phyloP scores from a whole-genome alignment of 2,113 vertebrate species.

The Heterochromis multidens region DNA sequence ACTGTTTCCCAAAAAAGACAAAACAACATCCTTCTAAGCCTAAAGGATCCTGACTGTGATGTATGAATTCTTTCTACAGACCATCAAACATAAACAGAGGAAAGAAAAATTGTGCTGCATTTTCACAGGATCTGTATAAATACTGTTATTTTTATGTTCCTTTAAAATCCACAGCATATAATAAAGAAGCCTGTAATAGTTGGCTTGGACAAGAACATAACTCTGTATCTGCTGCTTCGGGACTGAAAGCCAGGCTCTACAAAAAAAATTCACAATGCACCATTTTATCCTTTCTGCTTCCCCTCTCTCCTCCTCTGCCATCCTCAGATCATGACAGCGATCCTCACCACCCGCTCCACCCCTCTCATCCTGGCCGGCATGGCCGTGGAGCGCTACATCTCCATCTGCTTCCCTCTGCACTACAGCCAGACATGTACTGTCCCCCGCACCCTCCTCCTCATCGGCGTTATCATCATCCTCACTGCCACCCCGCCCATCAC shows the following conservation, averaged over 20 bases:
- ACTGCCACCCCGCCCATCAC: conserved; percentile 54
- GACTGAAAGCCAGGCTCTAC: background rate
- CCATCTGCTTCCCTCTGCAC: conserved; percentile 77
- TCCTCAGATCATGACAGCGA: conserved; percentile 65
- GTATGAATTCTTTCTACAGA: background rate
- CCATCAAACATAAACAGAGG: background rate
- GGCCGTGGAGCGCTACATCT: conserved; percentile 76
- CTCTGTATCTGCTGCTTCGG: background rate
- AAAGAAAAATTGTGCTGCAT: background rate
- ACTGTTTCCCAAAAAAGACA: too few species aligned
- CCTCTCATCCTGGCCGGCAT: conserved; percentile 78
- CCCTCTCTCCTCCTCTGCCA: background rate
- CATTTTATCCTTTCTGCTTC: background rate
- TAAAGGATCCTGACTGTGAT: rapidly evolving
- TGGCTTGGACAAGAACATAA: background rate
- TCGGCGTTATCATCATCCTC: conserved; percentile 57
- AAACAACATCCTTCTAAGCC: background rate
- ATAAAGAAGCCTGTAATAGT: background rate
- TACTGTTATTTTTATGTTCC: background rate
- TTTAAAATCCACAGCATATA: background rate
- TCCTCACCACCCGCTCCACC: conserved; percentile 75
- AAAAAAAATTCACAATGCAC: background rate
- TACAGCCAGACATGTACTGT: conserved; percentile 72
- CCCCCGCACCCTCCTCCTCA: conserved; percentile 65
- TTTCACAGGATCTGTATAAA: background rate